These are phyloP conservation scores for Drosophila fuyamai DNA, from an alignment of 1,140 invertebrate genomes.

Conservation along the genomic window DNA sequence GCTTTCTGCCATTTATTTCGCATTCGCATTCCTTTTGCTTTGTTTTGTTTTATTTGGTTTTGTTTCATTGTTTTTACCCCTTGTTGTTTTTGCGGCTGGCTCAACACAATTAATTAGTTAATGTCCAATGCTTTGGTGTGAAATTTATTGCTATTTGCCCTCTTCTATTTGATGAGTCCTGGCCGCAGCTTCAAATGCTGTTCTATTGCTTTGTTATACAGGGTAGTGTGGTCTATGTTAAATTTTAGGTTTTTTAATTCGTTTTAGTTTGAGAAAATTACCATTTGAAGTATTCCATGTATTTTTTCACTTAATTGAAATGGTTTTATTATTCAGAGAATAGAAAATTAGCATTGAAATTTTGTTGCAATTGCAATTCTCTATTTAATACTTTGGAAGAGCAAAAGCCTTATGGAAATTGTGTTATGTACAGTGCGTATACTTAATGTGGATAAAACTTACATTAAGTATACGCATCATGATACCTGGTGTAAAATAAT, in stretches of 20 bases:
- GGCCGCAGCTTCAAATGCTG: slow-evolving; percentile 16
- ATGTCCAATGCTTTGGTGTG: slow-evolving; percentile 71
- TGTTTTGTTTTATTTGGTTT: slow-evolving; percentile 11
- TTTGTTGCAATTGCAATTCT: no score
- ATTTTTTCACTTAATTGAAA: no score
- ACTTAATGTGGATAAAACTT: no score
- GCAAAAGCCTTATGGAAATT: no score
- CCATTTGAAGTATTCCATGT: no score
- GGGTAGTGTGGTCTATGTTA: not conserved
- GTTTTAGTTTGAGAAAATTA: no score
- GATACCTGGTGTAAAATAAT: no score
- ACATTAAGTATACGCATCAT: no score
- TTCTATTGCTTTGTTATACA: slow-evolving; percentile 8
- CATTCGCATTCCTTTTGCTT: slow-evolving; percentile 30
- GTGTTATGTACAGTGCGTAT: no score
- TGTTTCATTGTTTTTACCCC: slow-evolving; percentile 10
- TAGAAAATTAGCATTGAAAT: no score
- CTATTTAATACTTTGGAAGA: no score
- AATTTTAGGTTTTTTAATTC: not conserved
- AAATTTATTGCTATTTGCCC: slow-evolving; percentile 78
- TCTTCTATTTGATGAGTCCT: slow-evolving; percentile 63
- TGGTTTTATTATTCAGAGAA: no score
- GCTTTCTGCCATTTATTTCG: slow-evolving; percentile 23
- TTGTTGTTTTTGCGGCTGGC: slow-evolving; percentile 66
- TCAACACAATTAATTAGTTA: slow-evolving; percentile 82